Percentiles rank a stretch among this genome's conserved stretches.
Conservation (phyloP, 2,888 invertebrate species). For the Mythimna ferrago region DNA sequence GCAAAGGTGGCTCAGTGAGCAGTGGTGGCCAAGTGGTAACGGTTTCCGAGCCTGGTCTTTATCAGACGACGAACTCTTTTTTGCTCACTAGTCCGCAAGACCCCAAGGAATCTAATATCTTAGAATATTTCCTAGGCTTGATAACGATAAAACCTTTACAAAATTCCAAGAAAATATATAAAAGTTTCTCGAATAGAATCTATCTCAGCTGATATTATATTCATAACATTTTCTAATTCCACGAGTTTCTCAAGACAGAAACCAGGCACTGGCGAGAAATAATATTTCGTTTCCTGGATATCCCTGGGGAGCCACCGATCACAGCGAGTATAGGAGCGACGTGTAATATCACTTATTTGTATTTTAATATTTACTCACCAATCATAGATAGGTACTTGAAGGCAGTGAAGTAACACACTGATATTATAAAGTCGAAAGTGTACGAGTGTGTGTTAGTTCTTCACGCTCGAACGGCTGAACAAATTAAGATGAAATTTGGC, state of each 20-base stretch:
- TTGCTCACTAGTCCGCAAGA: too few species aligned
- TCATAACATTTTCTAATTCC: slow-evolving; percentile 37
- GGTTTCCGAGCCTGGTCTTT: too few species aligned
- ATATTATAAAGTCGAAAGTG: too few species aligned
- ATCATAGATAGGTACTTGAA: slow-evolving; percentile 3
- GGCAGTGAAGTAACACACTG: too few species aligned
- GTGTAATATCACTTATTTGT: slow-evolving; percentile 36
- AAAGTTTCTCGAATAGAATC: neutral
- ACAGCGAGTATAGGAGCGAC: neutral
- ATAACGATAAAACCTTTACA: neutral
- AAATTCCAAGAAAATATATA: neutral
- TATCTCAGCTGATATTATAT: slow-evolving; percentile 29
- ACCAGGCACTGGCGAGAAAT: slow-evolving; percentile 20
- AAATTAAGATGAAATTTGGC: too few species aligned
- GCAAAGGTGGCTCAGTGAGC: too few species aligned
- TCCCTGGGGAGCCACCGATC: slow-evolving; percentile 45
- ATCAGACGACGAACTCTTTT: too few species aligned
- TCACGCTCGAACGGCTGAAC: too few species aligned
- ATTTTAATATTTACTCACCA: slow-evolving; percentile 30
- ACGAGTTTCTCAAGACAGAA: slow-evolving; percentile 1
- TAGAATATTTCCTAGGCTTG: neutral
- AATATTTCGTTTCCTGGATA: slow-evolving; percentile 18
- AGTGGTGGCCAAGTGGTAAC: too few species aligned
- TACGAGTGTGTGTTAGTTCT: too few species aligned
- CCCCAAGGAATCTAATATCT: neutral